These are phyloP conservation scores for Syngnathoides biaculeatus DNA, from an alignment of 2,113 vertebrate genomes.

Conservation along the genomic window DNA sequence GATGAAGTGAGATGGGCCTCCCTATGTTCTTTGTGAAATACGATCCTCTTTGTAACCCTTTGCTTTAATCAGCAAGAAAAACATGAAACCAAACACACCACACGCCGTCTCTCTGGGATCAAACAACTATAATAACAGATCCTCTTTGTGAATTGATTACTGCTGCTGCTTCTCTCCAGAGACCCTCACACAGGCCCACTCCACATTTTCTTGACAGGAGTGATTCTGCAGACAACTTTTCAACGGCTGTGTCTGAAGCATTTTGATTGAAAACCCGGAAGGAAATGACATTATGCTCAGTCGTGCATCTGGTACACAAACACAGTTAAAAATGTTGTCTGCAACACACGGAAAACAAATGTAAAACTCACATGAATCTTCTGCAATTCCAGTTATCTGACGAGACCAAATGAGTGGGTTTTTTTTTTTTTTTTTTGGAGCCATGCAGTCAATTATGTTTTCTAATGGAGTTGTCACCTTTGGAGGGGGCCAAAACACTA, in stretches of 20 bases:
- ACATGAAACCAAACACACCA: constrained; percentile 22
- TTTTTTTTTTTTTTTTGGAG: constrained; percentile 35
- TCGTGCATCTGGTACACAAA: constrained; percentile 44
- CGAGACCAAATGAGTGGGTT: constrained; percentile 6
- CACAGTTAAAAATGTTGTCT: constrained; percentile 54
- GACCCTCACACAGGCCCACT: constrained; percentile 25
- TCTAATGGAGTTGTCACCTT: constrained; percentile 1
- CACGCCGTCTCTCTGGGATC: constrained; percentile 11
- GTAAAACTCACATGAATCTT: constrained; percentile 33
- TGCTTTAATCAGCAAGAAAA: constrained; percentile 18
- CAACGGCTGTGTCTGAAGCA: constrained; percentile 30
- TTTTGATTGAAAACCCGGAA: constrained; percentile 38
- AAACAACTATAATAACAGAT: constrained; percentile 29
- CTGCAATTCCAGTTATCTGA: constrained; percentile 54
- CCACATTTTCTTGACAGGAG: constrained; percentile 30
- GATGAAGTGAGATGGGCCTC: constrained; percentile 43
- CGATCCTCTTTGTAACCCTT: constrained; percentile 33
- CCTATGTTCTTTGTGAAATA: constrained; percentile 35
- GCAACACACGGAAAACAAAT: constrained; percentile 39
- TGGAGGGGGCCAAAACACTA: constrained; percentile 2
- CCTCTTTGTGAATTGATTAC: constrained; percentile 17
- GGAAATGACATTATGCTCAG: constrained; percentile 56
- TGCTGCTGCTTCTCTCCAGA: constrained; percentile 23
- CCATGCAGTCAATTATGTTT: constrained; percentile 21
- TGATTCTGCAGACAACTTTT: constrained; percentile 46